Evolutionary conservation across 2,797 vertebrate genomes (phyloP).

Genomic region (Kryptopterus vitreolus): DNA sequence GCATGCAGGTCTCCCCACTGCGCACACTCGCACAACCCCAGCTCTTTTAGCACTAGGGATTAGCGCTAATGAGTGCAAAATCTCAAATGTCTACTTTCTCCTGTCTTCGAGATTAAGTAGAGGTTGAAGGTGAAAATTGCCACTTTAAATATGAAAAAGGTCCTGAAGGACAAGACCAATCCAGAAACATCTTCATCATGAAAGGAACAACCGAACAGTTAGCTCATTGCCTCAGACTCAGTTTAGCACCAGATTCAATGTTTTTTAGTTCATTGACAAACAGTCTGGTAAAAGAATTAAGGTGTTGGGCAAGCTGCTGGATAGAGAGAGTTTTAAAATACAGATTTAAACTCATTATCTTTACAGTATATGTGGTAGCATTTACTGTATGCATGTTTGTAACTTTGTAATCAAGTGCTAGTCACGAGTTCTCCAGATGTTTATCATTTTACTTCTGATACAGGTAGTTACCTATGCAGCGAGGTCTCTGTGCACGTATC

Average conservation of each 20-base stretch:
- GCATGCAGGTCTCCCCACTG: slow-evolving; percentile 48
- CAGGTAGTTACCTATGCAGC: slow-evolving; percentile 64
- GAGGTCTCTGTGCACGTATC: slow-evolving; percentile 83
- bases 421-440: no score
- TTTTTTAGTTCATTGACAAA: no score
- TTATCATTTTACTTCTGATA: neutral
- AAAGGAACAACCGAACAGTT: neutral
- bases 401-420: neutral
- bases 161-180: neutral
- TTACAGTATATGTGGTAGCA: neutral
- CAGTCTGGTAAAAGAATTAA: neutral
- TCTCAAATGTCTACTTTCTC: slow-evolving; percentile 41
- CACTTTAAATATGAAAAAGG: neutral
- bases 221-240: neutral
- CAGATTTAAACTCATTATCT: neutral
- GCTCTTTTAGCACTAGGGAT: slow-evolving; percentile 44
- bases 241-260: neutral
- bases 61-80: slow-evolving; percentile 53
- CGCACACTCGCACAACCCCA: slow-evolving; percentile 43
- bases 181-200: neutral
- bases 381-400: neutral
- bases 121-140: slow-evolving; percentile 34
- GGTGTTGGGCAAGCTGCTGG: neutral
- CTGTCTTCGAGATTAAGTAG: slow-evolving; percentile 32
- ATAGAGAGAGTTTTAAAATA: no score